A percentile compares a stretch with the other conserved stretches of the same genome.
Conservation (phyloP, 2,888 invertebrate species). For the Actias luna region DNA sequence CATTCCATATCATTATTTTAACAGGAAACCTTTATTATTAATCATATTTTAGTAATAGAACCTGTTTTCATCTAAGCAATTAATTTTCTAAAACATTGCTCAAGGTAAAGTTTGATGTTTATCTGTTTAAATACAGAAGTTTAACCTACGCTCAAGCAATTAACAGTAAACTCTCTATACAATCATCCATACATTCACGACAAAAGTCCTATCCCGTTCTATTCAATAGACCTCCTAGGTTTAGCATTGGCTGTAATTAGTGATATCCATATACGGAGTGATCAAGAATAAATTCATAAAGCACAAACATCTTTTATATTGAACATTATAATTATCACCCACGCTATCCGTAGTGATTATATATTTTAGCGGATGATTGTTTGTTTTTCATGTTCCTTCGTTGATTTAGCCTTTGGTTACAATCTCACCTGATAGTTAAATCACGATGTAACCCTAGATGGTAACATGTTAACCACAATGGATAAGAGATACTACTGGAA, state of each 20-base stretch:
- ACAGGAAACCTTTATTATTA: not conserved
- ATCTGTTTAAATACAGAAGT: not conserved
- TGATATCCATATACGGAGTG: conserved; percentile 25
- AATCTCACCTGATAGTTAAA: too few relatives aligned
- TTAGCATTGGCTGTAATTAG: conserved; percentile 22
- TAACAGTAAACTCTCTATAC: conserved; percentile 1
- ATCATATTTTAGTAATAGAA: not conserved
- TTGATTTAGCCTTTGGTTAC: too few relatives aligned
- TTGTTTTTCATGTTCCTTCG: too few relatives aligned
- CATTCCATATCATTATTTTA: not conserved
- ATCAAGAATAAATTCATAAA: conserved; percentile 27
- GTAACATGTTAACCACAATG: too few relatives aligned
- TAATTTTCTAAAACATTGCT: conserved; percentile 2
- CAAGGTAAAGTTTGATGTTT: conserved; percentile 3
- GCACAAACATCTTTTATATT: conserved; percentile 24
- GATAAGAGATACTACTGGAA: too few relatives aligned
- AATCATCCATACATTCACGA: conserved; percentile 9
- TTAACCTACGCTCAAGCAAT: not conserved
- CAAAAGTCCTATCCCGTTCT: conserved; percentile 10
- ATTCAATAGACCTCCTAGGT: conserved; percentile 12
- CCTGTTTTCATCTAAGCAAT: not conserved
- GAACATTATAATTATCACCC: conserved; percentile 50
- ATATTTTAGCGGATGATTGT: not conserved
- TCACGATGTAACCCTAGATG: too few relatives aligned
- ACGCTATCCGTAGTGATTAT: conserved; percentile 25